Evolutionary conservation across 2,797 vertebrate genomes (phyloP).

Genomic region (Falco novaeseelandiae): DNA sequence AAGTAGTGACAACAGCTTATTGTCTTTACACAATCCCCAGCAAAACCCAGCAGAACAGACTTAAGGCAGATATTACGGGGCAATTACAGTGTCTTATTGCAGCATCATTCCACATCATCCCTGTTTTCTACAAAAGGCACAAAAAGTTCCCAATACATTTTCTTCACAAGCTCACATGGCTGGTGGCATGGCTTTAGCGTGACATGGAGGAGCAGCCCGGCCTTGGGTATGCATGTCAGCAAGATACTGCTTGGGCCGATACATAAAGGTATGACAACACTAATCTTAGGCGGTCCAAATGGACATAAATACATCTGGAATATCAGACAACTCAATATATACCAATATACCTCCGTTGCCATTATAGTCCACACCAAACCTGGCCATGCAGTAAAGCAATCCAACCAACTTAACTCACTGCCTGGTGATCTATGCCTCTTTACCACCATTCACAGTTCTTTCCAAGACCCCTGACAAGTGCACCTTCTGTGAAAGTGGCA

Average conservation of each 20-base stretch:
- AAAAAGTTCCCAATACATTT: neutral
- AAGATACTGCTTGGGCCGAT: neutral
- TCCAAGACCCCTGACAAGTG: neutral
- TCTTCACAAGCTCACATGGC: neutral
- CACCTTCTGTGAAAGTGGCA: neutral
- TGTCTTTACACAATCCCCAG: neutral
- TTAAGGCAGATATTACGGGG: neutral
- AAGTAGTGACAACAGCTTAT: neutral
- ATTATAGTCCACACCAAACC: neutral
- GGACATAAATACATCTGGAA: neutral
- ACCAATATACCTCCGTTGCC: neutral
- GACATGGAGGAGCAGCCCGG: neutral
- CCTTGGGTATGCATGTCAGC: neutral
- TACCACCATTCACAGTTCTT: neutral
- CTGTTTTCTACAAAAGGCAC: neutral
- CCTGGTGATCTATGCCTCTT: neutral
- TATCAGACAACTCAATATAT: neutral
- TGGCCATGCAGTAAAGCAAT: neutral
- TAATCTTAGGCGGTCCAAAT: neutral
- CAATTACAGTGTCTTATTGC: neutral
- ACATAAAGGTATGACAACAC: neutral
- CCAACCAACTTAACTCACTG: neutral
- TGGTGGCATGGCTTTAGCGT: neutral
- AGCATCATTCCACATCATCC: neutral
- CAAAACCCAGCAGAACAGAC: neutral